A percentile compares a stretch with the other conserved stretches of the same genome.
These are phyloP conservation scores for Chroicocephalus ridibundus DNA, from an alignment of 2,113 vertebrate genomes.

Conservation along the genomic window DNA sequence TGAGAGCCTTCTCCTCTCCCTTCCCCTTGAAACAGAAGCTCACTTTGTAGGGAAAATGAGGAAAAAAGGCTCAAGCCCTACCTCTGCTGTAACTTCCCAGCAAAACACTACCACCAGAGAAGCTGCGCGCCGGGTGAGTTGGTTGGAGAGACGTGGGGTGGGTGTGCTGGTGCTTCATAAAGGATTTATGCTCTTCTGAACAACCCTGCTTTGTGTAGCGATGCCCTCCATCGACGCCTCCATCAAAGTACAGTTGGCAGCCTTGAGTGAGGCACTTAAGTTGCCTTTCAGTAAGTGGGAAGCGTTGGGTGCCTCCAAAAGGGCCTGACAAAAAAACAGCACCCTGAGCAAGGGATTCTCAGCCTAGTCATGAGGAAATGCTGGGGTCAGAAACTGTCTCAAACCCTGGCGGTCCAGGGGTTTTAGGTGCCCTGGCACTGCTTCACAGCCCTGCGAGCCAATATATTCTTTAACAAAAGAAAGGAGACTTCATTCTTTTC, in stretches of 20 bases:
- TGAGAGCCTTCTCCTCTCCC: background rate
- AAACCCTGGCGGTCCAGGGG: background rate
- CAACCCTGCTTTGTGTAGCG: background rate
- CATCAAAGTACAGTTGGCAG: background rate
- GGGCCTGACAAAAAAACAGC: background rate
- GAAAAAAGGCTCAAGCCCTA: background rate
- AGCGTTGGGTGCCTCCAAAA: background rate
- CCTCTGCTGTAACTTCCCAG: background rate
- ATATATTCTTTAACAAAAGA: background rate
- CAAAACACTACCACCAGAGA: background rate
- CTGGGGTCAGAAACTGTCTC: background rate
- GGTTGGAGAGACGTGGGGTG: background rate
- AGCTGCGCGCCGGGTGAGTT: background rate
- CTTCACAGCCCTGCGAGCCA: background rate
- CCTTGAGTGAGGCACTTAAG: background rate
- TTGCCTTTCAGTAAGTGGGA: background rate
- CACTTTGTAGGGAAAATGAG: background rate
- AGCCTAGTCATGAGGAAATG: background rate
- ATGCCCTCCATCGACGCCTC: background rate
- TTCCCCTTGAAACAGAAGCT: background rate
- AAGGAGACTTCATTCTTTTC: background rate
- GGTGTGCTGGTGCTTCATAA: background rate
- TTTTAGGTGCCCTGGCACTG: background rate
- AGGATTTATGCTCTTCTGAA: background rate
- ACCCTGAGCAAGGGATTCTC: accelerated